Evolutionary conservation across 2,888 invertebrate genomes (phyloP).

Genomic region (Macrosiphum euphorbiae): DNA sequence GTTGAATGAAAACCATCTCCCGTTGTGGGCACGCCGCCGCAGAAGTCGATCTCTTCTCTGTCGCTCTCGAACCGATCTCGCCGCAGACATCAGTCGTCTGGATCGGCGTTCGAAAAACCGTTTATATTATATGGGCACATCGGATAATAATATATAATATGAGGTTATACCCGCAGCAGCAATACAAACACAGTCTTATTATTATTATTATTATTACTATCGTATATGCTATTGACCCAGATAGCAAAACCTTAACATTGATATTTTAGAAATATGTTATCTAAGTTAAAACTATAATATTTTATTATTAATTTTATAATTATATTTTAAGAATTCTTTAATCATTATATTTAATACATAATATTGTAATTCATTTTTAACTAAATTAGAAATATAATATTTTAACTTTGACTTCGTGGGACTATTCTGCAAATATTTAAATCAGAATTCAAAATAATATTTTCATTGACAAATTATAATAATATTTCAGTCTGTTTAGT

Average conservation of each 20-base stretch:
- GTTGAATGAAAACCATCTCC: slow-evolving; percentile 52
- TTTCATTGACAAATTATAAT: no score
- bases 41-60: not conserved
- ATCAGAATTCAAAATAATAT: no score
- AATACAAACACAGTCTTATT: not conserved
- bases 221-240: not conserved
- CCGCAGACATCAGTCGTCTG: slow-evolving; percentile 43
- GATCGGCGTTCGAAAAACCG: slow-evolving; percentile 36
- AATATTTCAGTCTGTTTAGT: no score
- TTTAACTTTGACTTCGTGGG: no score
- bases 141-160: no score
- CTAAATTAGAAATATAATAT: no score
- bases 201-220: no score
- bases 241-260: not conserved
- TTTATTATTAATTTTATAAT: not conserved
- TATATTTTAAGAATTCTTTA: no score
- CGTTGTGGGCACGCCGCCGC: not conserved
- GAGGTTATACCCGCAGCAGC: not conserved
- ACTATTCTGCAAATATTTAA: no score
- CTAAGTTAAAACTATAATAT: not conserved
- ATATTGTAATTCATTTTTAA: no score
- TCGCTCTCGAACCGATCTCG: not conserved
- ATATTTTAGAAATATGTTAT: not conserved
- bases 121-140: not conserved
- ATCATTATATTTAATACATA: not conserved